Base-by-base conservation (phyloP, 2,113 vertebrate genomes). In the Colossoma macropomum region DNA sequence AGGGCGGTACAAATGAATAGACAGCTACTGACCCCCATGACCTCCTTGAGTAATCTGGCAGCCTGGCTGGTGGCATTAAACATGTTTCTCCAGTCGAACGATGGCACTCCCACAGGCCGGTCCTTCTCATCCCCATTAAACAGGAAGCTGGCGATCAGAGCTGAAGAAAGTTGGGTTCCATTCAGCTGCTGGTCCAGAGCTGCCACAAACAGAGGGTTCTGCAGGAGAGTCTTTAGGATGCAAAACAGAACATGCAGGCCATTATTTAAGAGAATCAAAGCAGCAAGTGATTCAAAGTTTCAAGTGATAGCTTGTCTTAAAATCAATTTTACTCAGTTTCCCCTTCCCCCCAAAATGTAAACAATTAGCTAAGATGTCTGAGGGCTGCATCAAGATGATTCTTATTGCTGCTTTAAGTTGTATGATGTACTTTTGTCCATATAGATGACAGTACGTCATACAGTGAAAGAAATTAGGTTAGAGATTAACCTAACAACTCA, bases 1-100 rank as follows among this genome's bases (percentile, higher is more conserved):
- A 23, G 69, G 48, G 9, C n/a, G 4, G 50, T 0, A 78, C n/a
- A 34, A 8, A 83, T 8, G 70, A 81, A 76, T 25, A 25, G 32
- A 77, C 12, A 65, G 78, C 17, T 54, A 91, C 96, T 85, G 84
- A 99, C 98, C 90, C 94, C 93, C 81, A 99, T 95, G 89, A 98
- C 95, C 28, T 91, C 93, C 23, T 96, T 96, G 48, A 98, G 92
- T 15, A 93, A 95, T 86, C 92, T 90, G 79, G 98, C 84, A 54
- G 92, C 92, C 16, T 91, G 86, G 52, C 94, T 94, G 0, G 95
- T 96, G 89, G 95, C 86, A 52, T 96, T 98, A 92, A 96, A 96
- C 73, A 91, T 89, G 0, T 96, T 48, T 72, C 92, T 90, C 92
- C 98, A 98, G 96, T 90, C 95, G 77, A 21, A 77, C 21, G 4